A percentile compares a stretch with the other conserved stretches of the same genome.
phyloP scores from a whole-genome alignment of 2,888 invertebrate species.

The Creontiades dilutus region DNA sequence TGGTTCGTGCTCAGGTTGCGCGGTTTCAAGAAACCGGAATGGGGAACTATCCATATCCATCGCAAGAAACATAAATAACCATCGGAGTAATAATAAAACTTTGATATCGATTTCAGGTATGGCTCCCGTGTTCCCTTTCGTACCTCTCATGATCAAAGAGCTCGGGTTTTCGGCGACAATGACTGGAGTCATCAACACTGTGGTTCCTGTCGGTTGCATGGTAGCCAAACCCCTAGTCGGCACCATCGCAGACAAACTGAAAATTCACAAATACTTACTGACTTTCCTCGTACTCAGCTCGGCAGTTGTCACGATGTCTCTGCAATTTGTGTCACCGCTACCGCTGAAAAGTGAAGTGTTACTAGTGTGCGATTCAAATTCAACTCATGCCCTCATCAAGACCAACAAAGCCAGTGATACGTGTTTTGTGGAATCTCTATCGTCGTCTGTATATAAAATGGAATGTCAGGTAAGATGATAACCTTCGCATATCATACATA shows the following conservation, averaged over 20 bases:
- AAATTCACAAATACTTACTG: slow-evolving; percentile 77
- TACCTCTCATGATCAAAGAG: slow-evolving; percentile 71
- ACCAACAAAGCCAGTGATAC: slow-evolving; percentile 45
- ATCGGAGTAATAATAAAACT: too few relatives aligned
- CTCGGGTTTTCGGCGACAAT: slow-evolving; percentile 71
- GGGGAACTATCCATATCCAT: too few relatives aligned
- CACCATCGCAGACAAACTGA: slow-evolving; percentile 69
- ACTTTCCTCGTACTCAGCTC: slow-evolving; percentile 24
- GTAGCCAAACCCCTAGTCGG: slow-evolving; percentile 67
- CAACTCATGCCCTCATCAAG: neutral
- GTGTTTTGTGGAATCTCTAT: slow-evolving; percentile 44
- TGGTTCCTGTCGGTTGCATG: slow-evolving; percentile 66
- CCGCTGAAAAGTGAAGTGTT: slow-evolving; percentile 26
- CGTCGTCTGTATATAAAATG: slow-evolving; percentile 75
- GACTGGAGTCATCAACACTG: slow-evolving; percentile 67
- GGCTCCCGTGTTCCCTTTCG: slow-evolving; percentile 70
- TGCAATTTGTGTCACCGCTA: neutral
- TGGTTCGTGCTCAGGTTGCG: too few relatives aligned
- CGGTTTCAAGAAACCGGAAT: too few relatives aligned
- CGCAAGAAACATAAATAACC: too few relatives aligned
- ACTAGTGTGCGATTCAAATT: neutral
- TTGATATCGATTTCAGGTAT: slow-evolving; percentile 34
- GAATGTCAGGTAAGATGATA: slow-evolving; percentile 52
- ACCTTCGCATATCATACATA: too few relatives aligned
- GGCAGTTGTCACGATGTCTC: neutral